These are phyloP conservation scores for Ambastaia sidthimunki DNA, from an alignment of 2,797 vertebrate genomes.

Conservation along the genomic window DNA sequence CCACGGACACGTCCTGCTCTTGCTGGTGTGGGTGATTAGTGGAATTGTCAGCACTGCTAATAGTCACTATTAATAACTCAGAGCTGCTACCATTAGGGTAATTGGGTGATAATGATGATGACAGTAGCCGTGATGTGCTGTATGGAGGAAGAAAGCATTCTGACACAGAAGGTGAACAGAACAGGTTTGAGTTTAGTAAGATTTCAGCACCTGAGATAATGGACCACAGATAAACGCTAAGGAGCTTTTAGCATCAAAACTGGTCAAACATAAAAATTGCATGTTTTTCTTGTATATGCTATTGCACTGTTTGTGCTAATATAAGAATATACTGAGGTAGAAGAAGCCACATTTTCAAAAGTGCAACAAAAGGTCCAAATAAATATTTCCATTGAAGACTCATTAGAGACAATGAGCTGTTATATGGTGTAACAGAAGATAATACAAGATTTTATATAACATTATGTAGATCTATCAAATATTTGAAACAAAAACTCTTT, in stretches of 20 bases:
- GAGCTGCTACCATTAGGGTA: slow-evolving; percentile 76
- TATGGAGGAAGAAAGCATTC: slow-evolving; percentile 40
- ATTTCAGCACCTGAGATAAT: slow-evolving; percentile 25
- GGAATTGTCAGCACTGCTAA: slow-evolving; percentile 76
- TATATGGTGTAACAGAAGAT: too few species aligned
- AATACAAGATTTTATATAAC: too few species aligned
- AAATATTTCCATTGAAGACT: too few species aligned
- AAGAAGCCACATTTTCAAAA: neutral
- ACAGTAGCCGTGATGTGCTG: slow-evolving; percentile 61
- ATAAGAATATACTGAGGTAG: neutral
- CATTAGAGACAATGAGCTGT: too few species aligned
- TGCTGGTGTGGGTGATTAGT: slow-evolving; percentile 66
- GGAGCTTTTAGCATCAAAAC: neutral
- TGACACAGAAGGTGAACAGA: slow-evolving; percentile 49
- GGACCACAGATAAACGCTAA: neutral
- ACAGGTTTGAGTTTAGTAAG: slow-evolving; percentile 34
- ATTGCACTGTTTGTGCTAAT: neutral
- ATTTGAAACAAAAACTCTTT: too few species aligned
- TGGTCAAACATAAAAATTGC: neutral
- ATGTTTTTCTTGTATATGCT: neutral
- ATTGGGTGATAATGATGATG: slow-evolving; percentile 80
- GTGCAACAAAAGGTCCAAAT: neutral
- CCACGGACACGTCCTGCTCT: slow-evolving; percentile 47
- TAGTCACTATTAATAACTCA: slow-evolving; percentile 76
- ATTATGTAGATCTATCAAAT: too few species aligned